A percentile compares a stretch with the other conserved stretches of the same genome.
These are phyloP conservation scores for Yasuhikotakia modesta DNA, from an alignment of 2,797 vertebrate species.

Conservation along the genomic window DNA sequence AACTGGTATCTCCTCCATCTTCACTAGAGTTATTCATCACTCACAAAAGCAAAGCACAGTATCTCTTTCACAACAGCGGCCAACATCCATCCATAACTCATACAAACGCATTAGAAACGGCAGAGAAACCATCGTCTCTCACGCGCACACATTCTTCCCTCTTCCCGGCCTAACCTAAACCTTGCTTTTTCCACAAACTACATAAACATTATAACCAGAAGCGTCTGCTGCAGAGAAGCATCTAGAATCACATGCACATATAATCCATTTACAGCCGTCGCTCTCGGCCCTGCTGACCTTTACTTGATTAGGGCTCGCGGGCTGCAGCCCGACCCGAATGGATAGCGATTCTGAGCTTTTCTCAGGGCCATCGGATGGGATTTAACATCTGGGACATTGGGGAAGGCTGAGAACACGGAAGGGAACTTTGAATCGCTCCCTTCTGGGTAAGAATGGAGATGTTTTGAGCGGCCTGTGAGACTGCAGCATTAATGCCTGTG, in stretches of 20 bases:
- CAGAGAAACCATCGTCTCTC: conserved; percentile 10
- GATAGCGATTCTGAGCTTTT: conserved; percentile 30
- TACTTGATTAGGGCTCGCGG: conserved; percentile 46
- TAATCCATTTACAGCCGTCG: conserved; percentile 54
- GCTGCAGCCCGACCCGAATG: conserved; percentile 34
- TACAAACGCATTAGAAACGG: conserved; percentile 35
- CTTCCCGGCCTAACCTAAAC: conserved; percentile 36
- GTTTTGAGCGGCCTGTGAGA: conserved; percentile 37
- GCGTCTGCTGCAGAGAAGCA: conserved; percentile 44
- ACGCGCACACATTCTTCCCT: neutral
- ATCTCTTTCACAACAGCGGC: conserved; percentile 35
- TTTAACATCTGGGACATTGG: conserved; percentile 42
- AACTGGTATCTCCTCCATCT: conserved; percentile 43
- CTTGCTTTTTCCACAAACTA: conserved; percentile 34
- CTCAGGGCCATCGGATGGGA: conserved; percentile 27
- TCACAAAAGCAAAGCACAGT: conserved; percentile 41
- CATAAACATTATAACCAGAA: conserved; percentile 41
- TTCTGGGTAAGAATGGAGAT: conserved; percentile 40
- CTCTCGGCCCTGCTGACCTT: conserved; percentile 52
- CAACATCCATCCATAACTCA: conserved; percentile 42
- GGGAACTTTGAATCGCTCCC: conserved; percentile 41
- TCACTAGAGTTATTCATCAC: conserved; percentile 42
- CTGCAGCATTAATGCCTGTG: conserved; percentile 2
- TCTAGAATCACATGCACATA: conserved; percentile 48
- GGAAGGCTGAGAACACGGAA: conserved; percentile 31